These are phyloP conservation scores for Pogonophryne albipinna DNA, from an alignment of 2,797 vertebrate species.

Conservation along the genomic window DNA sequence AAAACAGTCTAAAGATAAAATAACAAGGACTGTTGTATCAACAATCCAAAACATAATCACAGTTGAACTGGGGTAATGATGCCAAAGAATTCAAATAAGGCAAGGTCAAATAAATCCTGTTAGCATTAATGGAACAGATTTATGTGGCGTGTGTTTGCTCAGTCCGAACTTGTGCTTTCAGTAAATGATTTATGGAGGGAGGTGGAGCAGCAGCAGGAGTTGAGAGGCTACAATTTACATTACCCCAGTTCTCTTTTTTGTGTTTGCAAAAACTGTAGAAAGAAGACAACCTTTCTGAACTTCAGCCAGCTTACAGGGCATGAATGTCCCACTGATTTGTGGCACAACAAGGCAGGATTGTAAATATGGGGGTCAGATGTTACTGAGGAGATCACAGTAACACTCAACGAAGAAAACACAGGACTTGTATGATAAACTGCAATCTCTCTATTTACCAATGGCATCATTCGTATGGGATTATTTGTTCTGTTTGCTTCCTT, in stretches of 20 bases:
- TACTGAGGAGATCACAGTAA: conserved; percentile 18
- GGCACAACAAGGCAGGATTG: background rate
- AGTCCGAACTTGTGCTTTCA: conserved; percentile 18
- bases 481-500: conserved; percentile 68
- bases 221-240: conserved; percentile 3
- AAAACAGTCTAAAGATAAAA: too few species aligned
- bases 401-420: background rate
- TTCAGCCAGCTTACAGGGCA: background rate
- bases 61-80: background rate
- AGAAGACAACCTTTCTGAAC: background rate
- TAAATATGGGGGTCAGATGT: conserved; percentile 8
- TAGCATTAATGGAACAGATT: conserved; percentile 17
- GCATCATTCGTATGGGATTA: conserved; percentile 42
- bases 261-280: background rate
- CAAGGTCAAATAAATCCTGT: conserved; percentile 16
- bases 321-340: background rate
- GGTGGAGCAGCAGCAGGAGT: conserved; percentile 7
- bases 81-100: background rate
- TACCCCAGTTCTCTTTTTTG: background rate
- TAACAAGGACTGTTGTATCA: background rate
- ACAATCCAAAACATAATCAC: background rate
- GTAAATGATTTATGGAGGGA: conserved; percentile 78
- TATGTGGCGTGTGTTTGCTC: conserved; percentile 48
- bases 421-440: conserved; percentile 1
- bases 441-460: conserved; percentile 36